Evolutionary conservation across 2,113 vertebrate genomes (phyloP).

Genomic region (Sturnus vulgaris): DNA sequence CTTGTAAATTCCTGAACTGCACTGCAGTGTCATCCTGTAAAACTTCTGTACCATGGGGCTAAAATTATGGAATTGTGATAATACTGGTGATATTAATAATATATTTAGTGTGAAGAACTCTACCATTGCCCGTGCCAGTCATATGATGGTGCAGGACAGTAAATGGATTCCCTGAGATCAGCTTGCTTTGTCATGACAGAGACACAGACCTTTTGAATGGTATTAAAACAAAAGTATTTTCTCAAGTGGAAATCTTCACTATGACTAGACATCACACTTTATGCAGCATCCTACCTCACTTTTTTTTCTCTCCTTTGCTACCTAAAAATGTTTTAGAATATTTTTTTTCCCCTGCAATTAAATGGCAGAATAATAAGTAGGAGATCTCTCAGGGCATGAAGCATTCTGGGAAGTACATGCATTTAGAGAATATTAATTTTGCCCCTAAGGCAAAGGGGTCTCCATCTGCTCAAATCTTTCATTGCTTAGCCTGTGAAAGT

Average conservation of each 20-base stretch:
- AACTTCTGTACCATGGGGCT: background rate
- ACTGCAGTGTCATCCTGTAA: background rate
- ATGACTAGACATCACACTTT: background rate
- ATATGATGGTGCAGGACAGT: background rate
- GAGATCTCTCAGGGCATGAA: background rate
- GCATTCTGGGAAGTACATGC: background rate
- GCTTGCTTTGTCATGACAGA: background rate
- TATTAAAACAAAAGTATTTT: background rate
- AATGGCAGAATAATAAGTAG: background rate
- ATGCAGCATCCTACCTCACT: background rate
- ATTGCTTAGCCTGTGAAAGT: background rate
- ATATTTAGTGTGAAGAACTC: background rate
- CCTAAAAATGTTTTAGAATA: background rate
- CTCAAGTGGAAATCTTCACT: background rate
- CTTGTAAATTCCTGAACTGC: background rate
- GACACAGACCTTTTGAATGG: background rate
- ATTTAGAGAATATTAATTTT: conserved; percentile 31
- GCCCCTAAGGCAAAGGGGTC: background rate
- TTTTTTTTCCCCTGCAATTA: background rate
- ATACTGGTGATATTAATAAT: background rate
- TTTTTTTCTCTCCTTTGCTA: background rate
- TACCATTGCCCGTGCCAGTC: background rate
- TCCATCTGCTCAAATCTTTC: conserved; percentile 2
- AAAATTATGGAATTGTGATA: background rate
- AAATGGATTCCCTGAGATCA: background rate